phyloP scores from a whole-genome alignment of 2,888 invertebrate genomes.

The Nebria salina region DNA sequence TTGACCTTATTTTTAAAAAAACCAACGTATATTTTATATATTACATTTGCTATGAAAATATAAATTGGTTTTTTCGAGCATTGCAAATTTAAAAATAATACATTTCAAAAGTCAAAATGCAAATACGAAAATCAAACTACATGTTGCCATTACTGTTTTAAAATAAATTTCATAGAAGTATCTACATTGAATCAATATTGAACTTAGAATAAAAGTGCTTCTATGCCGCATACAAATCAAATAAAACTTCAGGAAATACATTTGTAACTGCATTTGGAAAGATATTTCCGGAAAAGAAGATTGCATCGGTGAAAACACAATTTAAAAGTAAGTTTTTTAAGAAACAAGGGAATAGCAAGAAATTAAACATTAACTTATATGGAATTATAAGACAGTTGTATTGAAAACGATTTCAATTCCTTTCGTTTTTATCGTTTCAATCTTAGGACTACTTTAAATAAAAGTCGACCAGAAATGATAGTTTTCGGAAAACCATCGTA shows the following conservation, averaged over 20 bases:
- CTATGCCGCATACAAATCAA: too few relatives aligned
- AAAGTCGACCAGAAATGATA: background rate
- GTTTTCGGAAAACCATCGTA: too few relatives aligned
- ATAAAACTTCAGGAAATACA: too few relatives aligned
- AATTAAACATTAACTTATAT: too few relatives aligned
- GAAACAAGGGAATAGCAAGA: background rate
- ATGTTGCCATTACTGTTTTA: background rate
- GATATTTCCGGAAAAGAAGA: slow-evolving; percentile 31
- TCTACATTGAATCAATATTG: background rate
- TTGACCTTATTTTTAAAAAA: too few relatives aligned
- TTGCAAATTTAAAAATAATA: background rate
- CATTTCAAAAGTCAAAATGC: background rate
- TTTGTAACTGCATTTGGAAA: background rate
- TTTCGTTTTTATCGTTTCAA: slow-evolving; percentile 33
- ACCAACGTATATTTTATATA: too few relatives aligned
- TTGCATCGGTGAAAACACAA: slow-evolving; percentile 19
- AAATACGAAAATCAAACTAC: background rate
- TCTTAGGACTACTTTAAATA: slow-evolving; percentile 16
- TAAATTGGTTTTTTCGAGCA: background rate
- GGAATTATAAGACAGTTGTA: background rate
- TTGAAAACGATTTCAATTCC: slow-evolving; percentile 32
- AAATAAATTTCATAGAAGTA: background rate
- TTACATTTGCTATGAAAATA: too few relatives aligned
- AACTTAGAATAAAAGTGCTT: background rate
- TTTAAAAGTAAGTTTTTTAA: slow-evolving; percentile 25